Base-by-base conservation (phyloP, 2,797 vertebrate genomes). In the Cyprinella venusta region DNA sequence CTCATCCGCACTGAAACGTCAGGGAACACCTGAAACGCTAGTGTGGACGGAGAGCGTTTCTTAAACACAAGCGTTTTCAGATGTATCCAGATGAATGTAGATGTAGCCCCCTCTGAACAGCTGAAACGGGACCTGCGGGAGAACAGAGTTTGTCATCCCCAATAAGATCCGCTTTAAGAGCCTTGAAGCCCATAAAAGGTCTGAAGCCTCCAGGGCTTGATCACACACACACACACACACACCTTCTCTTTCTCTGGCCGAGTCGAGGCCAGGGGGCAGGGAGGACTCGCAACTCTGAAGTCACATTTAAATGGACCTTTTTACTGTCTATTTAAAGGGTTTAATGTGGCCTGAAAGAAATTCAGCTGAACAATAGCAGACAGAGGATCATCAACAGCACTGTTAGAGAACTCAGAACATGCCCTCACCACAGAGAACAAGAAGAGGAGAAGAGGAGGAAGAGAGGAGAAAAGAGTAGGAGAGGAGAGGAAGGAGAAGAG, bases 301-400 rank as follows among this genome's bases (percentile, higher is more conserved):
- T 91, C 89, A 88, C 88, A 92, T 91, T 92, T 86, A 94, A 93
- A 94, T 93, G 89, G 89, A 85, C 80, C 84, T 92, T 92, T 92
- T 93, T 92, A 90, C 84, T 85, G 78, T 82, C 85, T 86, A 69
- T 88, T 56, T 86, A 84, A 80, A 85, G 86, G 88, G 85, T 89
- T 90, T 90, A 87, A 89, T 85, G 87, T 86, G 85, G 87, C 82
- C 82, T 84, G 88, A 91, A 92, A 88, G 84, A 84, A 86, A 82
- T 78, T 61, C 38, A 82, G 80, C 70, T 9, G 87, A 93, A 91
- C 92, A 80, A 89, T 92, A 71, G 85, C 48, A 80, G 81, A 82
- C 84, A 80, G 64, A 83, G 86, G 91, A 90, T 90, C 91, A 90
- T 93, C 92, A 91, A 86, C 90, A 82, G 88, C 80, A 91, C 75